Base-by-base conservation (phyloP, 2,888 invertebrate species). In the Ectropis crepuscularia region DNA sequence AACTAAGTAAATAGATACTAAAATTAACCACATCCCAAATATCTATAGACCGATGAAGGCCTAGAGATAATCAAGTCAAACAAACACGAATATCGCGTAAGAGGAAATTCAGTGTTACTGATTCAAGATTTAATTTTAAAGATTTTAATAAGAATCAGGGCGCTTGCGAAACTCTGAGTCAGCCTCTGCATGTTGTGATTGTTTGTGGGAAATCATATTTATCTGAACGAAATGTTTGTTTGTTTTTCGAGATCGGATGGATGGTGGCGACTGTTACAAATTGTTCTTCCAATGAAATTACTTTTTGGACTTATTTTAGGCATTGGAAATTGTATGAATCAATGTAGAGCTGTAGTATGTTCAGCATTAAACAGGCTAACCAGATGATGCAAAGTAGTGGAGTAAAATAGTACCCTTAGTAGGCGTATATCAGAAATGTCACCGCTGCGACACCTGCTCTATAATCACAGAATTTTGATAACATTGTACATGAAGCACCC, bases 171-270 rank as follows among this genome's bases (percentile, higher is more conserved):
- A 68, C 47, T 28, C 47, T 51, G 58, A 61, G 6, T 49, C 53
- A 55, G 12, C 49, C 57, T 45, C 51, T 38, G 45, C 53, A 42
- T 63, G 53, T 46, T 65, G 65, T 63, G 57, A 62, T 65, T 59
- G 59, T 59, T 50, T 2, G 54, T 41, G 65, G 62, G 53, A 57
- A 65, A 65, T 55, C 62, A 67, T 65, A 67, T 61, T 61, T 61
- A 63, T 63, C 57, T 63, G 12, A 49, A 65, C 54, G 48, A 50
- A 11, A 42, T 60, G 61, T 64, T 51, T 55, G 41, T 61, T 60
- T 65, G 45, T 64, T 39, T 55, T 57, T 39, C 6, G n/a, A 59
- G 54, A 55, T 50, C 41, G 9, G 45, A 45, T 38, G 46, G 63
- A 43, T 50, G 55, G 47, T 39, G n/a, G 16, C 11, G 63, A 53